These are phyloP conservation scores for Strongylocentrotus purpuratus DNA, from an alignment of 35 echinoderm and acorn worm species.

Conservation along the genomic window DNA sequence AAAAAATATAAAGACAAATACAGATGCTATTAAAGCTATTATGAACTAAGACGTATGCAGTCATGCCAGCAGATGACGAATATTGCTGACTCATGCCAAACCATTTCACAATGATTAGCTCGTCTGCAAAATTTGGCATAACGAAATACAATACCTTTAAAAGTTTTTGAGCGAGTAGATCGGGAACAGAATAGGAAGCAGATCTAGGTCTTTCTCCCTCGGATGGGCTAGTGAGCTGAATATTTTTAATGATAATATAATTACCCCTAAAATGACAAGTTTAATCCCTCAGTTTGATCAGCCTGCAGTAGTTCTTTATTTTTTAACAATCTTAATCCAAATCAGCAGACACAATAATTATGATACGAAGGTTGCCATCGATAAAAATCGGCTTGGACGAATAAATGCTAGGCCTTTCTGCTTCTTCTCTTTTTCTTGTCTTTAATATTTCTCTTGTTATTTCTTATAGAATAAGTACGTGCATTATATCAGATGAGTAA, in stretches of 20 bases:
- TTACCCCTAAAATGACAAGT: background rate
- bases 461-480: no score
- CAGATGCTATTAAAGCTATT: no score
- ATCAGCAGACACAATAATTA: background rate
- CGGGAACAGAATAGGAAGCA: background rate
- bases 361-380: no score
- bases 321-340: background rate
- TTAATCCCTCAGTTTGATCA: background rate
- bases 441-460: no score
- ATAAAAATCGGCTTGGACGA: no score
- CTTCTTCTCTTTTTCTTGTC: no score
- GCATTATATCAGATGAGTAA: no score
- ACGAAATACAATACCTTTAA: background rate
- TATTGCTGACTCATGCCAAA: background rate
- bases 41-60: no score
- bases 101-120: background rate
- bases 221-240: background rate
- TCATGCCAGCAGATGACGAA: background rate
- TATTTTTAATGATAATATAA: background rate
- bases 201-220: background rate
- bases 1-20: no score
- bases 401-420: no score
- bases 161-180: background rate
- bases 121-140: background rate
- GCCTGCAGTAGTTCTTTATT: background rate